phyloP scores from a whole-genome alignment of 2,113 vertebrate species.

The Pterocles orientalis region DNA sequence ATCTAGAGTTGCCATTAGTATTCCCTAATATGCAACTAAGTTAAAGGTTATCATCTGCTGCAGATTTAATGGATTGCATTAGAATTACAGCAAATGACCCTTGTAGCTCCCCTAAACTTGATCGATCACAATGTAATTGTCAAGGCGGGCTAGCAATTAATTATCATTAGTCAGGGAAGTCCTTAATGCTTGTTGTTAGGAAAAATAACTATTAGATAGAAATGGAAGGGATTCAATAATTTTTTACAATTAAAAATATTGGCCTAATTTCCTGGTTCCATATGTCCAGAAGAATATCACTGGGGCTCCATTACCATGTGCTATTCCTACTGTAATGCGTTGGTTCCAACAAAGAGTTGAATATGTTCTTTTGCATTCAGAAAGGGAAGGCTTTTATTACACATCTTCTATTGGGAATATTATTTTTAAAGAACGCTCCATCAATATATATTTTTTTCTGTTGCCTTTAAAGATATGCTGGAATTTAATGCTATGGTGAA shows the following conservation, averaged over 20 bases:
- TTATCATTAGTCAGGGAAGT: slow-evolving; percentile 77
- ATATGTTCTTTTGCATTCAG: background rate
- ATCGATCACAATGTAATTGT: slow-evolving; percentile 76
- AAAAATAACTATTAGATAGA: slow-evolving; percentile 61
- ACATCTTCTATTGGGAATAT: background rate
- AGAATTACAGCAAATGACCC: slow-evolving; percentile 76
- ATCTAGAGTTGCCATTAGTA: slow-evolving; percentile 64
- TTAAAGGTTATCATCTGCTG: slow-evolving; percentile 73
- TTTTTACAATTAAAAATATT: slow-evolving; percentile 64
- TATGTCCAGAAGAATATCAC: background rate
- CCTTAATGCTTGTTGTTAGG: slow-evolving; percentile 68
- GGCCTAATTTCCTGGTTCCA: slow-evolving; percentile 16
- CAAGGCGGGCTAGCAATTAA: slow-evolving; percentile 74
- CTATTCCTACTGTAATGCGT: background rate
- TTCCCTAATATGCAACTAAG: slow-evolving; percentile 67
- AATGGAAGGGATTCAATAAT: slow-evolving; percentile 50
- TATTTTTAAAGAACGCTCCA: background rate
- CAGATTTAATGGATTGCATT: slow-evolving; percentile 75
- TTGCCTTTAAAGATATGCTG: background rate
- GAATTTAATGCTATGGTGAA: slow-evolving; percentile 6
- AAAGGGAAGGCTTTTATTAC: background rate
- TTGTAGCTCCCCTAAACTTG: slow-evolving; percentile 72
- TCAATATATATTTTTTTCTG: background rate
- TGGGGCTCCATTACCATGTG: background rate
- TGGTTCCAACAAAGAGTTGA: background rate